Conservation (phyloP, 2,888 invertebrate genomes). For the Tetanocera ferruginea region DNA sequence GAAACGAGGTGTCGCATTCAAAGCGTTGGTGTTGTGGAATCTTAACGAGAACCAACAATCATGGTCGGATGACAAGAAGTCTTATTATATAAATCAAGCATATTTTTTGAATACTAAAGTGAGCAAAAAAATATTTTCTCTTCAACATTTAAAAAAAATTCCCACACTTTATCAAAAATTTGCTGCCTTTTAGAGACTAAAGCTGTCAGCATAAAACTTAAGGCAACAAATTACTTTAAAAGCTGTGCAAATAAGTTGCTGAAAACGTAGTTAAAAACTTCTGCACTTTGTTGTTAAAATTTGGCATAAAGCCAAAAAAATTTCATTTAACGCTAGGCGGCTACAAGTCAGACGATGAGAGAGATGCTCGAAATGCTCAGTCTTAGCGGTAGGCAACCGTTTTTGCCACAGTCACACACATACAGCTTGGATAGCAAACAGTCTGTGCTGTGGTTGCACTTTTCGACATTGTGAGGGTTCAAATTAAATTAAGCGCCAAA, state of each 20-base stretch:
- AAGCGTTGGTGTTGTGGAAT: not conserved
- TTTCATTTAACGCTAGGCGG: not conserved
- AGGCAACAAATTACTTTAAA: not conserved
- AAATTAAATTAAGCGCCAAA: slow-evolving; percentile 5
- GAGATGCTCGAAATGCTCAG: not conserved
- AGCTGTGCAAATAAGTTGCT: too few species aligned
- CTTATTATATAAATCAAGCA: not conserved
- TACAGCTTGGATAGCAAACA: not conserved
- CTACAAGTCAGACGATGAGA: not conserved
- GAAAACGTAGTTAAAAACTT: not conserved
- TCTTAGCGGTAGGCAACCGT: not conserved
- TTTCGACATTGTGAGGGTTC: not conserved
- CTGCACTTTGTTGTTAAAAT: not conserved
- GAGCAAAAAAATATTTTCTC: not conserved
- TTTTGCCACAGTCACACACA: slow-evolving; percentile 1
- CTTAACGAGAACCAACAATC: not conserved
- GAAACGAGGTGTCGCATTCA: not conserved
- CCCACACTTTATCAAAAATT: too few species aligned
- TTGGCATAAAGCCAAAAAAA: slow-evolving; percentile 11
- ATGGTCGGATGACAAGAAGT: too few species aligned
- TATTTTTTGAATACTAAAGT: not conserved
- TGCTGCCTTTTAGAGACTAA: not conserved
- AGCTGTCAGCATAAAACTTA: not conserved
- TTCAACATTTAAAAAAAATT: not conserved
- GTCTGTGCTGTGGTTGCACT: slow-evolving; percentile 10